phyloP scores from a whole-genome alignment of 2,797 vertebrate genomes.

The Sebastes glaucus region DNA sequence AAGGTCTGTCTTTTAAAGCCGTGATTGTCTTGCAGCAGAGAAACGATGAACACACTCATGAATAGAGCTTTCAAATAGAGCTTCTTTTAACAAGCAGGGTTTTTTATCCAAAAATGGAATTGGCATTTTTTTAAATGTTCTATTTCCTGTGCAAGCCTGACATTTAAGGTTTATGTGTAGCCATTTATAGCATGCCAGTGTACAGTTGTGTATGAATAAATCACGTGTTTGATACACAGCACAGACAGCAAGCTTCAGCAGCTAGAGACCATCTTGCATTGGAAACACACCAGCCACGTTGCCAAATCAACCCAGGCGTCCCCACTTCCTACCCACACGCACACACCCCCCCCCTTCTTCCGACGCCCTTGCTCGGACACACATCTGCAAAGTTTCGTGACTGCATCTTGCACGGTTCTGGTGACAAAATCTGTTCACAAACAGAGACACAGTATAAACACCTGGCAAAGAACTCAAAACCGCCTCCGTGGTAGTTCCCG shows the following conservation, averaged over 20 bases:
- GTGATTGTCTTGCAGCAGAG: neutral
- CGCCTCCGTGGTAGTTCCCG: neutral
- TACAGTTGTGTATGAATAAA: neutral
- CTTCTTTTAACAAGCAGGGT: neutral
- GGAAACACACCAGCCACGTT: neutral
- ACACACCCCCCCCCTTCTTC: neutral
- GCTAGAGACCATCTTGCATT: neutral
- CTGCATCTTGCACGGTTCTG: neutral
- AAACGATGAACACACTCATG: neutral
- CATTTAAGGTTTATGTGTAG: neutral
- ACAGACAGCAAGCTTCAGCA: conserved; percentile 27
- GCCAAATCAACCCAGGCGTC: neutral
- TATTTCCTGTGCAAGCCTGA: neutral
- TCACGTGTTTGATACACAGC: conserved; percentile 1
- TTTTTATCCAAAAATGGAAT: neutral
- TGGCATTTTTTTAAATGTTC: neutral
- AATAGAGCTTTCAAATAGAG: neutral
- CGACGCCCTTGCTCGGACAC: neutral
- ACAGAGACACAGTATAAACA: neutral
- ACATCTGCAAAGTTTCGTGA: neutral
- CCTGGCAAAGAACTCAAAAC: neutral
- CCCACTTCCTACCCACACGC: neutral
- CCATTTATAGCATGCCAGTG: neutral
- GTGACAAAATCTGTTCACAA: neutral
- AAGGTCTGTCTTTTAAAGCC: neutral